Percentiles rank a stretch among this genome's conserved stretches.
phyloP scores from a whole-genome alignment of 2,113 vertebrate species.

The Prietella phreatophila region DNA sequence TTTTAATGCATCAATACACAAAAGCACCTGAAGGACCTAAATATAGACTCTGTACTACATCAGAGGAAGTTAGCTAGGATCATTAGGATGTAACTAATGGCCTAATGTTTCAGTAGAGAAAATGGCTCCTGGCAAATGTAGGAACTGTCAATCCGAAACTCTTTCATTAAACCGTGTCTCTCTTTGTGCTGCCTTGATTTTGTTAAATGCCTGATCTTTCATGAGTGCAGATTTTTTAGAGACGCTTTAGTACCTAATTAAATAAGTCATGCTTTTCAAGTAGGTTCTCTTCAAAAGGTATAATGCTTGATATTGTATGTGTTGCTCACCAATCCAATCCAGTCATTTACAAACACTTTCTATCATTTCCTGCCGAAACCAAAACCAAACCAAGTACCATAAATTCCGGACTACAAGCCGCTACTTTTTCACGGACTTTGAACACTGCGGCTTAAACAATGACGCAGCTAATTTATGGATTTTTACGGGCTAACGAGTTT shows the following conservation, averaged over 20 bases:
- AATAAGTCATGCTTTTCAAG: background rate
- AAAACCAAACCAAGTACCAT: too few species aligned
- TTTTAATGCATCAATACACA: slow-evolving; percentile 25
- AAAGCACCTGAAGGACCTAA: slow-evolving; percentile 24
- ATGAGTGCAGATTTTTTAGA: background rate
- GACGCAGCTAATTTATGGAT: too few species aligned
- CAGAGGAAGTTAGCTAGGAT: slow-evolving; percentile 23
- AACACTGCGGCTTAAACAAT: too few species aligned
- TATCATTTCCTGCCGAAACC: too few species aligned
- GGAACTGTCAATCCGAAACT: slow-evolving; percentile 23
- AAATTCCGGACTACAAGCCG: too few species aligned
- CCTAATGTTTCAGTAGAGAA: slow-evolving; percentile 18
- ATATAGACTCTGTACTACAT: slow-evolving; percentile 19
- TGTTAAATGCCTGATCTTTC: background rate
- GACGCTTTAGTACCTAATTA: background rate
- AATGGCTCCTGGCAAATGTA: slow-evolving; percentile 31
- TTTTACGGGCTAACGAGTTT: too few species aligned
- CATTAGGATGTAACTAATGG: slow-evolving; percentile 24
- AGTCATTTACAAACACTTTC: background rate
- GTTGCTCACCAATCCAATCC: too few species aligned
- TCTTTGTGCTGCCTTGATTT: background rate
- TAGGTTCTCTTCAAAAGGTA: background rate
- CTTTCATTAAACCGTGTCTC: background rate
- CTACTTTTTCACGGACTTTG: too few species aligned
- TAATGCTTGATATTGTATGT: background rate